These are phyloP conservation scores for Bambusicola thoracicus DNA, from an alignment of 2,113 vertebrate species.

Conservation along the genomic window DNA sequence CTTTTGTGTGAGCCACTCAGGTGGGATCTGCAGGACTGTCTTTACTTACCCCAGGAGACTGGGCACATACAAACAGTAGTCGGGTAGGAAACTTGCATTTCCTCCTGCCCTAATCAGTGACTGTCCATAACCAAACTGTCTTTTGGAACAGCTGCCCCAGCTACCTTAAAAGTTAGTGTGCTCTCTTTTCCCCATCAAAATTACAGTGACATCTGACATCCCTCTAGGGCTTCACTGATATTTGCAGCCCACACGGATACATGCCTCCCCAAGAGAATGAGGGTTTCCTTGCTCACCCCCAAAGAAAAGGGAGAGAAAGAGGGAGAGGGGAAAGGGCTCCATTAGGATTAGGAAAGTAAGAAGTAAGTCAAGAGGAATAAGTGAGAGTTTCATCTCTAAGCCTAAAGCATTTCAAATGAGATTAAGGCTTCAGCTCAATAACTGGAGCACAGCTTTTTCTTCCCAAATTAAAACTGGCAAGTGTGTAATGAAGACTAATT, in stretches of 20 bases:
- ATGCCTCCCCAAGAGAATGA: background rate
- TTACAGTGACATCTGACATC: background rate
- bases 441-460: background rate
- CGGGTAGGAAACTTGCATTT: background rate
- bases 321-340: background rate
- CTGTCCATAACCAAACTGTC: fast-evolving
- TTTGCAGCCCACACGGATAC: background rate
- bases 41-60: background rate
- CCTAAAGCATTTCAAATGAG: background rate
- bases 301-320: background rate
- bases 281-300: background rate
- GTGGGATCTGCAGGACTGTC: background rate
- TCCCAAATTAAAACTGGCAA: constrained; percentile 16
- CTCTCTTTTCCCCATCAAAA: background rate
- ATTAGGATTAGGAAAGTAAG: background rate
- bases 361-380: background rate
- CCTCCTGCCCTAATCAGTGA: background rate
- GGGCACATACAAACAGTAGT: fast-evolving
- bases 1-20: background rate
- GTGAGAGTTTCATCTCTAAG: background rate
- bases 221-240: background rate
- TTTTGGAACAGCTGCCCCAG: background rate
- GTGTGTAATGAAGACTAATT: constrained; percentile 5
- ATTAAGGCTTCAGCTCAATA: constrained; percentile 8
- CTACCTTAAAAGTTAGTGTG: background rate